phyloP scores from a whole-genome alignment of 2,113 vertebrate species.

The Cyanoramphus novaezelandiae region DNA sequence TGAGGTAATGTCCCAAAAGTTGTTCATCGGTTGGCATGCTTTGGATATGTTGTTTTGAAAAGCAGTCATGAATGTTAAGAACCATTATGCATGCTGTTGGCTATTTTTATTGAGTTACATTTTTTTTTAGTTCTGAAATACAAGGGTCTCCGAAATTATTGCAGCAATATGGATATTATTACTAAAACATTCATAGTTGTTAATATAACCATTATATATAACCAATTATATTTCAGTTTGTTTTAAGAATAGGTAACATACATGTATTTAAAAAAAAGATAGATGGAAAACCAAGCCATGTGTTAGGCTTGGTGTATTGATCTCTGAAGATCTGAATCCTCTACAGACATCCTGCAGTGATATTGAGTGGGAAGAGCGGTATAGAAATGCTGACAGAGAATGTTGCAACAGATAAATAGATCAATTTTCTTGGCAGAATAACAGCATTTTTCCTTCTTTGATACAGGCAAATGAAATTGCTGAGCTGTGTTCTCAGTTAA shows the following conservation, averaged over 20 bases:
- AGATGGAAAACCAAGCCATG: background rate
- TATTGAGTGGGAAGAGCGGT: background rate
- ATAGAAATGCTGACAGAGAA: background rate
- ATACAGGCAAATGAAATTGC: slow-evolving; percentile 13
- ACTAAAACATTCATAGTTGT: background rate
- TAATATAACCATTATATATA: background rate
- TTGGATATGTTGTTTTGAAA: background rate
- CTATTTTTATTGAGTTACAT: background rate
- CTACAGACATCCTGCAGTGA: background rate
- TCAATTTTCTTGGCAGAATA: slow-evolving; percentile 51
- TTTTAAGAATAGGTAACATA: background rate
- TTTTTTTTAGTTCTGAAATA: background rate
- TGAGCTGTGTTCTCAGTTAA: slow-evolving; percentile 11
- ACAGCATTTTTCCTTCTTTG: slow-evolving; percentile 27
- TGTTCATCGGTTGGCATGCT: background rate
- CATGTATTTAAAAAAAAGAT: background rate
- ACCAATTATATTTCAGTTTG: background rate
- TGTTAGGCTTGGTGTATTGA: background rate
- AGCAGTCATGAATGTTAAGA: background rate
- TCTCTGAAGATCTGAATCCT: background rate
- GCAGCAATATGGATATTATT: background rate
- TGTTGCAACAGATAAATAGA: slow-evolving; percentile 35
- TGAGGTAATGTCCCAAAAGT: background rate
- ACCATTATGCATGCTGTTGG: background rate
- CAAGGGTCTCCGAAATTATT: background rate